Percentiles rank a stretch among this genome's conserved stretches.
Conservation (phyloP, 2,888 invertebrate species). For the Hyppa rectilinea region DNA sequence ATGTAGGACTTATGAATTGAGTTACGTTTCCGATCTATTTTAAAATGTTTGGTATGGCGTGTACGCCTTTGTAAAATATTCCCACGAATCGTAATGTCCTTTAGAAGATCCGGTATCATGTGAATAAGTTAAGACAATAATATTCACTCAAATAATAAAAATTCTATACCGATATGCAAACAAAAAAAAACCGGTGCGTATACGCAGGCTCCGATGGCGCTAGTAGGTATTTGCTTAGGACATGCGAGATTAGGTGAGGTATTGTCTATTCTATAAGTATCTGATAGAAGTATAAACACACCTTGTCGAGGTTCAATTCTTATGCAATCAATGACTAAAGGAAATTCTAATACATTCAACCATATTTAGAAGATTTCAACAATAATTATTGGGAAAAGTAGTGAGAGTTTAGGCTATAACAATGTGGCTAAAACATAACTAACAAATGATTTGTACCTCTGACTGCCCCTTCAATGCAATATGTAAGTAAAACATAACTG, state of each 20-base stretch:
- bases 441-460: neutral
- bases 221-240: too few relatives aligned
- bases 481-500: neutral
- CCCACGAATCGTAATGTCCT: constrained; percentile 31
- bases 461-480: neutral
- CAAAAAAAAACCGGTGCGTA: neutral
- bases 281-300: neutral
- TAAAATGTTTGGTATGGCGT: neutral
- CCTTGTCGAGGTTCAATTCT: neutral
- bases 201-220: neutral
- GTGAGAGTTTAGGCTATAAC: too few relatives aligned
- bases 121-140: constrained; percentile 23
- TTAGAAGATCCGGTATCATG: constrained; percentile 40
- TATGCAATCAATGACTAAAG: neutral
- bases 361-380: neutral
- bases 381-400: too few relatives aligned
- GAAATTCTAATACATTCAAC: neutral
- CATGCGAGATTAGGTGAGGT: neutral
- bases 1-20: neutral
- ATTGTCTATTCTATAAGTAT: neutral
- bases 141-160: constrained; percentile 17
- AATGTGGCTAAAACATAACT: neutral
- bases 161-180: neutral
- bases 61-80: constrained; percentile 18
- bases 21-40: neutral